phyloP scores from a whole-genome alignment of 2,113 vertebrate genomes.

The Leptobrachium ailaonicum region DNA sequence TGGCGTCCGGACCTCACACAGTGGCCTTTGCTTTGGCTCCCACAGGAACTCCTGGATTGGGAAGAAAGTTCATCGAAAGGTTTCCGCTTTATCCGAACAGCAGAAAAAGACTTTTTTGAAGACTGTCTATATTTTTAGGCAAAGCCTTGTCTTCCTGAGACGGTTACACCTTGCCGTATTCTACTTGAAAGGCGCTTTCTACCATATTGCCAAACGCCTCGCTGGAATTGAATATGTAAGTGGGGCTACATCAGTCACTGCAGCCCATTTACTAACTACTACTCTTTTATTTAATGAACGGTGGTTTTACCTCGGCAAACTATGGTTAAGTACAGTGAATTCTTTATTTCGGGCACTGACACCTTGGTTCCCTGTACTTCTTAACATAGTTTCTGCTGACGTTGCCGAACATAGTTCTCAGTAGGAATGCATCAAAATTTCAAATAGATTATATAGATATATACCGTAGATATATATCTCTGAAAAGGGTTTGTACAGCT shows the following conservation, averaged over 20 bases:
- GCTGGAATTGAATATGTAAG: slow-evolving; percentile 82
- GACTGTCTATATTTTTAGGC: slow-evolving; percentile 59
- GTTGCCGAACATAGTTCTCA: too few relatives aligned
- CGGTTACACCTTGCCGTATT: slow-evolving; percentile 84
- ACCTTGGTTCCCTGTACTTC: too few relatives aligned
- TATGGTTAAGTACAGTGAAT: too few relatives aligned
- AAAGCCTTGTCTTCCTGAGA: slow-evolving; percentile 71
- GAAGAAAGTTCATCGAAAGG: slow-evolving; percentile 61
- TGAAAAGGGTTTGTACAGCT: too few relatives aligned
- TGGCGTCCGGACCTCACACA: slow-evolving; percentile 12
- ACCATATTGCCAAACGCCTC: slow-evolving; percentile 85
- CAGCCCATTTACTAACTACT: too few relatives aligned
- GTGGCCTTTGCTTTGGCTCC: slow-evolving; percentile 46
- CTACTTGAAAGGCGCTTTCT: slow-evolving; percentile 81
- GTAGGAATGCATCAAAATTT: too few relatives aligned
- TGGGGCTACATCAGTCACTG: slow-evolving; percentile 31
- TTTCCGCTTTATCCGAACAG: slow-evolving; percentile 63
- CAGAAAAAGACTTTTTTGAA: slow-evolving; percentile 72
- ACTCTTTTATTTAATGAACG: too few relatives aligned
- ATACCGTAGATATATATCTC: too few relatives aligned
- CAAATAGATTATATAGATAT: too few relatives aligned
- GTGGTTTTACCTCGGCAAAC: too few relatives aligned
- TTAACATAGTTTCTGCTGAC: too few relatives aligned
- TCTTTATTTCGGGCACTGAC: too few relatives aligned
- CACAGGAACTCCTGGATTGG: slow-evolving; percentile 54